Evolutionary conservation across 2,113 vertebrate species (phyloP).

Genomic region (Leucoraja erinaceus): DNA sequence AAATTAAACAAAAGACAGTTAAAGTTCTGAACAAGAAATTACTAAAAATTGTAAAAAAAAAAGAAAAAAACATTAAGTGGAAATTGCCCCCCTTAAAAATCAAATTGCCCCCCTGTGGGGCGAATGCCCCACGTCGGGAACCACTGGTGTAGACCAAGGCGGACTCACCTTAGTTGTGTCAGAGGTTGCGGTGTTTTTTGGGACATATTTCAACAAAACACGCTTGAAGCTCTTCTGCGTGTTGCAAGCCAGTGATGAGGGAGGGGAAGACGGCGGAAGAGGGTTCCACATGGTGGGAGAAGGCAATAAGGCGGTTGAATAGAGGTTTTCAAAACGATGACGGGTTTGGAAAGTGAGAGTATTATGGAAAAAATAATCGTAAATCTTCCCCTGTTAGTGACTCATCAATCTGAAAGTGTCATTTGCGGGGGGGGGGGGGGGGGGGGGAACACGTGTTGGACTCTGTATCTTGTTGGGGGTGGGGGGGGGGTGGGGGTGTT

Average conservation of each 20-base stretch:
- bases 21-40: too few species aligned
- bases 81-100: too few species aligned
- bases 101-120: too few species aligned
- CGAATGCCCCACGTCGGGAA: too few species aligned
- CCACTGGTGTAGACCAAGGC: too few species aligned
- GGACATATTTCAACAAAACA: too few species aligned
- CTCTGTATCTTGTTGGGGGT: background rate
- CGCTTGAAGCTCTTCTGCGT: background rate
- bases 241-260: background rate
- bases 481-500: background rate
- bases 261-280: background rate
- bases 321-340: background rate
- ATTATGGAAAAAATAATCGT: background rate
- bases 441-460: background rate
- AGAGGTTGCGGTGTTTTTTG: too few species aligned
- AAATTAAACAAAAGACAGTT: too few species aligned
- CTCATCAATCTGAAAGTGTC: constrained; percentile 7
- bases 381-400: too few species aligned
- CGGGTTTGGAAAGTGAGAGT: background rate
- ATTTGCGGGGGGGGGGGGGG: background rate
- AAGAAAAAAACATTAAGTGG: too few species aligned
- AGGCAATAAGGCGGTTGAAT: constrained; percentile 23
- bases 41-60: too few species aligned
- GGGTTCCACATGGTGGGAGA: background rate
- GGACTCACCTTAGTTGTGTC: too few species aligned